These are phyloP conservation scores for Carassius carassius DNA, from an alignment of 2,113 vertebrate species.

Conservation along the genomic window DNA sequence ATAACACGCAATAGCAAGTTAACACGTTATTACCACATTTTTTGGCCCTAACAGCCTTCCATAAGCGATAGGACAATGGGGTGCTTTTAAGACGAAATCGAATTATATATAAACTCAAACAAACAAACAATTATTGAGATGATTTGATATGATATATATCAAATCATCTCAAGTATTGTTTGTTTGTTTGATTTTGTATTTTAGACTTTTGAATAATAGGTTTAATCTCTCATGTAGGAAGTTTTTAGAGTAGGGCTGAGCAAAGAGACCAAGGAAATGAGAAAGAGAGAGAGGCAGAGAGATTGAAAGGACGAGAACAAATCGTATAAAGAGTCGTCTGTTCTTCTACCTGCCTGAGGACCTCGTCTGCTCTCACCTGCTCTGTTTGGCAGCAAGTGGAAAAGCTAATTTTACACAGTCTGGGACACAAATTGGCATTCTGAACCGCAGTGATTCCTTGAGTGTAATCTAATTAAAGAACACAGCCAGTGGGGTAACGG, in stretches of 20 bases:
- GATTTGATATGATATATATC: too few species aligned
- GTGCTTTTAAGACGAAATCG: too few species aligned
- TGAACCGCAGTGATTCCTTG: conserved; percentile 67
- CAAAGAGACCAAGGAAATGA: conserved; percentile 42
- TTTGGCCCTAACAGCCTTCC: too few species aligned
- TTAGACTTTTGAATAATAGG: conserved; percentile 55
- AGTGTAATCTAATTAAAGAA: conserved; percentile 75
- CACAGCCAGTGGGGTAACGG: conserved; percentile 67
- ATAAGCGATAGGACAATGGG: too few species aligned
- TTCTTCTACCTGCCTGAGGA: conserved; percentile 67
- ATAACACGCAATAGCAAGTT: too few species aligned
- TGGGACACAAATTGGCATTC: conserved; percentile 73
- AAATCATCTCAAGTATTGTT: not conserved
- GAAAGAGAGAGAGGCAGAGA: conserved; percentile 30
- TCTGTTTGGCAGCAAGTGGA: conserved; percentile 66
- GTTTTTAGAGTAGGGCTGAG: not conserved
- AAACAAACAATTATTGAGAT: too few species aligned
- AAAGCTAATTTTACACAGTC: conserved; percentile 74
- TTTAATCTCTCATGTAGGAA: conserved; percentile 58
- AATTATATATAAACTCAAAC: too few species aligned
- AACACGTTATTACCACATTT: too few species aligned
- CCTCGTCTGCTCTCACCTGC: conserved; percentile 68
- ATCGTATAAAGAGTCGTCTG: conserved; percentile 54
- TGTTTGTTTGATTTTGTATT: conserved; percentile 33
- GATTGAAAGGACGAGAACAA: conserved; percentile 46